phyloP scores from a whole-genome alignment of 2,113 vertebrate species.

The Hypomesus transpacificus region DNA sequence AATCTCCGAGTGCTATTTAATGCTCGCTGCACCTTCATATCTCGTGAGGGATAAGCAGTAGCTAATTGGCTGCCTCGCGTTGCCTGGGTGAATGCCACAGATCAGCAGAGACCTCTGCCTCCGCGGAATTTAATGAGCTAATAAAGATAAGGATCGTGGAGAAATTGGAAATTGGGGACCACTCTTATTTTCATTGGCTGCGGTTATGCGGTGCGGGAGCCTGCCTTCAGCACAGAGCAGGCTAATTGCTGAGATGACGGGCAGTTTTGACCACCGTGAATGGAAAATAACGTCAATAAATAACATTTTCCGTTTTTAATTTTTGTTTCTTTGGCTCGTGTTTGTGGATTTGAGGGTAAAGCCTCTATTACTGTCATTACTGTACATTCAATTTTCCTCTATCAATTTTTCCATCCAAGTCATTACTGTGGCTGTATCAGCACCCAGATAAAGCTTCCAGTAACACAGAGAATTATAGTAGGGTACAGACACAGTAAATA shows the following conservation, averaged over 20 bases:
- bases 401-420: no score
- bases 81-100: constrained; percentile 58
- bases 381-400: no score
- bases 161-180: constrained; percentile 59
- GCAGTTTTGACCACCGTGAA: constrained; percentile 10
- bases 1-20: constrained; percentile 42
- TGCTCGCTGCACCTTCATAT: constrained; percentile 49
- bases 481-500: no score
- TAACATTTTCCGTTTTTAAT: not conserved
- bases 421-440: no score
- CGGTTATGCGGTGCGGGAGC: constrained; percentile 17
- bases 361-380: no score
- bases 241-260: constrained; percentile 19
- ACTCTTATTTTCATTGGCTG: constrained; percentile 43
- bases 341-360: no score
- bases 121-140: constrained; percentile 64
- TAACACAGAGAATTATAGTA: no score
- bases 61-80: constrained; percentile 63
- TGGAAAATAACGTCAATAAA: not conserved
- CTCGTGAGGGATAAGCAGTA: constrained; percentile 55
- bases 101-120: constrained; percentile 55
- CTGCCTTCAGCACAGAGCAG: constrained; percentile 22
- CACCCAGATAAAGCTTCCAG: no score
- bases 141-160: constrained; percentile 68
- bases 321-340: not conserved